These are phyloP conservation scores for Dysmachus trigonus DNA, from an alignment of 2,888 invertebrate species.

Conservation along the genomic window DNA sequence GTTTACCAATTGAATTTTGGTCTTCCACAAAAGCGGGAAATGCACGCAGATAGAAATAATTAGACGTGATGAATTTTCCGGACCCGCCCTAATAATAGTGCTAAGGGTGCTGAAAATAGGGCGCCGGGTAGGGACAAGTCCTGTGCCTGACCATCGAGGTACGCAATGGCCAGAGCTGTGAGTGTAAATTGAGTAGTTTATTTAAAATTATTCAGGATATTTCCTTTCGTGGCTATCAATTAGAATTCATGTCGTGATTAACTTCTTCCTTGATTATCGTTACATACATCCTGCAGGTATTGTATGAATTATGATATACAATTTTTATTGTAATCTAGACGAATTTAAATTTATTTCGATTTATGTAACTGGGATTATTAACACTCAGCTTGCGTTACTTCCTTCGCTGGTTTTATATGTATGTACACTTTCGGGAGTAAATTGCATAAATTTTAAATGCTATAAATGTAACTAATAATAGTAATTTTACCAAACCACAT, in stretches of 20 bases:
- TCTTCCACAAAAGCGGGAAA: background rate
- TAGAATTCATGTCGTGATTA: background rate
- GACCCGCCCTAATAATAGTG: background rate
- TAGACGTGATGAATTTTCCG: background rate
- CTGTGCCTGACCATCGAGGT: background rate
- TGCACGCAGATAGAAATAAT: background rate
- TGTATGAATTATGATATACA: background rate
- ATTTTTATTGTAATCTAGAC: too few relatives aligned
- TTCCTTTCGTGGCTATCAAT: background rate
- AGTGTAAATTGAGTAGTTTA: background rate
- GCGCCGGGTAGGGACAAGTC: too few relatives aligned
- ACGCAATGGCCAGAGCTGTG: background rate
- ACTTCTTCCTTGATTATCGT: background rate
- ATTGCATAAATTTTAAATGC: too few relatives aligned
- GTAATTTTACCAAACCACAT: too few relatives aligned
- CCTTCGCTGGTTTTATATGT: too few relatives aligned
- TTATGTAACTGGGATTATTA: background rate
- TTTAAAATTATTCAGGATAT: background rate
- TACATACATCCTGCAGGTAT: background rate
- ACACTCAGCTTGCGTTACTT: background rate
- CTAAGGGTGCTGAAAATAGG: background rate
- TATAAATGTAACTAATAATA: too few relatives aligned
- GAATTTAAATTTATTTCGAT: background rate
- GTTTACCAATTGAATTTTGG: background rate
- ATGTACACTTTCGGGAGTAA: too few relatives aligned